Evolutionary conservation across 2,797 vertebrate genomes (phyloP).

Genomic region (Malurus splendens): DNA sequence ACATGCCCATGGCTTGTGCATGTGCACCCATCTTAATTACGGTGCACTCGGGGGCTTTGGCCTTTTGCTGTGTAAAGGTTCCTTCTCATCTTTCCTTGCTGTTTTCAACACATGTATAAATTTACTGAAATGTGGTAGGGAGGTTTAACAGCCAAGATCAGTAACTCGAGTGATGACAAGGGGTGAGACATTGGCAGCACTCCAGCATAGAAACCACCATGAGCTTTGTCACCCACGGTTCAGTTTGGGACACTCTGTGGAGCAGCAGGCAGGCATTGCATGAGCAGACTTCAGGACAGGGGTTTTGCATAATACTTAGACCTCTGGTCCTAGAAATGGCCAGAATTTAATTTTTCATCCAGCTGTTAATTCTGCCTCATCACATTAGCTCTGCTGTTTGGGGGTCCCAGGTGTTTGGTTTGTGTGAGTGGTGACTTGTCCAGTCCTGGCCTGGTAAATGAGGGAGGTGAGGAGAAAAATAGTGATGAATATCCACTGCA

Average conservation of each 20-base stretch:
- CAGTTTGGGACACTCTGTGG: neutral
- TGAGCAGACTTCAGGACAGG: neutral
- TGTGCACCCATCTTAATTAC: neutral
- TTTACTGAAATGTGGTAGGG: neutral
- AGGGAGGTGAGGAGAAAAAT: neutral
- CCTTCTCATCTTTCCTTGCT: neutral
- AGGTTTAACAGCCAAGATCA: neutral
- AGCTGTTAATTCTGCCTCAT: neutral
- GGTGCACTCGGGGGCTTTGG: neutral
- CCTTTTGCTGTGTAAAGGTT: neutral
- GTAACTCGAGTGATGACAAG: neutral
- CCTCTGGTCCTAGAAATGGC: neutral
- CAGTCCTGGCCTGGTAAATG: neutral
- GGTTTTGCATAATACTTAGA: neutral
- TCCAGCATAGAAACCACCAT: neutral
- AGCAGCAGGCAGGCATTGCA: neutral
- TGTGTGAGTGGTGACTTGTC: neutral
- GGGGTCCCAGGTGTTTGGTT: neutral
- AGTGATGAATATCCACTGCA: neutral
- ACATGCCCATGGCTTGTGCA: rapidly evolving
- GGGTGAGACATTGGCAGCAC: neutral
- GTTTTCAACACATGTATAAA: neutral
- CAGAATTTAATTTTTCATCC: neutral
- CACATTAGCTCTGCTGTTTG: neutral
- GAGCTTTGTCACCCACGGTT: neutral